A percentile compares a stretch with the other conserved stretches of the same genome.
These are phyloP conservation scores for Presbytis comata DNA, from an alignment of 2,797 vertebrate species.

Conservation along the genomic window DNA sequence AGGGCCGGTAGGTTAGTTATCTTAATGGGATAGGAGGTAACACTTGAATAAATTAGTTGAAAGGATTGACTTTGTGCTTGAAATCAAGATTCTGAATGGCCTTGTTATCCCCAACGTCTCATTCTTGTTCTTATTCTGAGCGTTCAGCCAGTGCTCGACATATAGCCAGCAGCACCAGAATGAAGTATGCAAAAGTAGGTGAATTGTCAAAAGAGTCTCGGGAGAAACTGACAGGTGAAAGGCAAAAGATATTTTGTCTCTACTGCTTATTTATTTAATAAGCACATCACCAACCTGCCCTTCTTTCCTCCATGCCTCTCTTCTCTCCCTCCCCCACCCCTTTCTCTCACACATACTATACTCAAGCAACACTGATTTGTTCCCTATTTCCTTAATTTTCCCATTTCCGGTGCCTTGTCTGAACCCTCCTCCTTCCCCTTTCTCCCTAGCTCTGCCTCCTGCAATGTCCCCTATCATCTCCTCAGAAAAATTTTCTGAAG, in stretches of 20 bases:
- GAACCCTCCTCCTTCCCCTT: background rate
- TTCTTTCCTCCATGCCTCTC: background rate
- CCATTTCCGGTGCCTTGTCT: background rate
- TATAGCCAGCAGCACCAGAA: background rate
- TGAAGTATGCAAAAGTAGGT: background rate
- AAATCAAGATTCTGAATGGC: background rate
- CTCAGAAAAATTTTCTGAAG: background rate
- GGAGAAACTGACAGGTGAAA: background rate
- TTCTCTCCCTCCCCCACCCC: fast-evolving
- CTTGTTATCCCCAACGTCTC: background rate
- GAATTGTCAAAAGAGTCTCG: background rate
- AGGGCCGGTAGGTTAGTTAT: background rate
- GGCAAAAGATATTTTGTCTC: background rate
- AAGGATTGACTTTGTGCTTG: background rate
- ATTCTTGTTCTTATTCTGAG: background rate
- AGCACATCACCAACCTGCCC: background rate
- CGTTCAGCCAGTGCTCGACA: background rate
- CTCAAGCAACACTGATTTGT: background rate
- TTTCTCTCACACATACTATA: background rate
- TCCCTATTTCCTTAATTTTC: background rate
- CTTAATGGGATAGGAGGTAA: background rate
- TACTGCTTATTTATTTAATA: background rate
- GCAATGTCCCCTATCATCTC: background rate
- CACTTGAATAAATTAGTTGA: background rate
- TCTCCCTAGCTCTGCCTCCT: background rate